Base-by-base conservation (phyloP, 2,797 vertebrate genomes). In the Darevskia nairensis region DNA sequence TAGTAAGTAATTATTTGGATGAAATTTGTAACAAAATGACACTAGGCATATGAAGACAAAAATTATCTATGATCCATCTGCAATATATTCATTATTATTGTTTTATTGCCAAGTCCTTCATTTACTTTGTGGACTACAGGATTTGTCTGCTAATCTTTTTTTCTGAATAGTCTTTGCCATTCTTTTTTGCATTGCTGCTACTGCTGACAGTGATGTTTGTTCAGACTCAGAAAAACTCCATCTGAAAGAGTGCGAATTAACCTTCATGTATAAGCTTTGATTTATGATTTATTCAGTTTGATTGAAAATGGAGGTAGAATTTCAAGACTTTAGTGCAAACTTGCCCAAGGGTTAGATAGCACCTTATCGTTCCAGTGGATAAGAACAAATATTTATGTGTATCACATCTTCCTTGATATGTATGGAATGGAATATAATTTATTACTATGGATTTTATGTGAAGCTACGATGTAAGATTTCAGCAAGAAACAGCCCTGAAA, bases 1-100 rank as follows among this genome's bases (percentile, higher is more conserved):
- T 89, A 80, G 84, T 69, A 89, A 80, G 50, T 68, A 86, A 76
- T 77, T 82, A 66, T 85, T 85, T 85, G 84, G 79, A 75, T n/a
- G 61, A 61, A 81, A 69, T 81, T 29, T 41, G 41, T 59, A 76
- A 55, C 79, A 82, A 82, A 68, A 82, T 77, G 61, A 41, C 71
- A 61, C 39, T 85, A 74, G 15, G n/a, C 44, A 39, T 66, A 75
- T 80, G 77, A 68, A 80, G 29, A 64, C n/a, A 85, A 66, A 85
- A 17, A 78, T 15, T 84, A 6, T 55, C 10, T 71, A 32, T 29
- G 17, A 41, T 84, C 39, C 27, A 39, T 75, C 78, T 75, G 32
- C 21, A 66, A 55, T 86, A 59, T n/a, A 64, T 8, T 44, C 27
- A 0, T 68, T 75, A 44, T 7, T 74, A 2, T 19, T 4, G 32